Evolutionary conservation across 35 echinoderm and acorn worm genomes (phyloP), one percentile per base, ranked within the genome.

Genomic region (Heliocidaris erythrogramma): DNA sequence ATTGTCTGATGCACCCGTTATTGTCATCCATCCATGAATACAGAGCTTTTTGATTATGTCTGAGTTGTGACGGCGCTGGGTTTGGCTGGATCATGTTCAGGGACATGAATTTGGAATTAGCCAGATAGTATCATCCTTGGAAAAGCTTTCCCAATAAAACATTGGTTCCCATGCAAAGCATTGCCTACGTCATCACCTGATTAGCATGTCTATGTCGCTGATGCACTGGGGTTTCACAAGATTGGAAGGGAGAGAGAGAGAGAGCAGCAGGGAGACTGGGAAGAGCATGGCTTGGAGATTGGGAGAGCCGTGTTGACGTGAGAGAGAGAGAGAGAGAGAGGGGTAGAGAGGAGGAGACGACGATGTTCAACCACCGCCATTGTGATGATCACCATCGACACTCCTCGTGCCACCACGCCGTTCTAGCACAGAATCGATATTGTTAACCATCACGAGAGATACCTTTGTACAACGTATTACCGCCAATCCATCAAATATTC

Each of bases 311-410:
- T 47, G 87, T 12, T 32, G 85, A 86, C 1, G 85, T 17, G 9
- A 89, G 12, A 89, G 12, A 48, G 87, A 11, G 2, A 9, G 87
- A 89, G 87, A 89, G 87, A 89, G 87, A 89, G 47, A 48, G 86
- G 2, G 21, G 27, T 14, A 88, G 85, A 86, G 85, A 17, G 7
- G 85, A 32, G 85, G 85, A 30, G 85, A 86, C 9, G 85, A 84
- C n/a, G 85, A 29, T 86, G 85, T 89, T 32, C 87, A 89, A 42
- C 87, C 87, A 89, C 87, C 87, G 47, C 87, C 65, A 78, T 78
- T 78, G 65, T 78, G 65, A 78, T 78, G 21, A 78, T 78, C 65
- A 27, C 18, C 87, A 89, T 89, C 47, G 14, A 89, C 87, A 89
- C 31, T 89, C 87, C 87, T 89, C 30, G 24, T 86, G 52, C 52